Percentiles rank a stretch among this genome's conserved stretches.
phyloP scores from a whole-genome alignment of 2,797 vertebrate species.

The Saguinus oedipus region DNA sequence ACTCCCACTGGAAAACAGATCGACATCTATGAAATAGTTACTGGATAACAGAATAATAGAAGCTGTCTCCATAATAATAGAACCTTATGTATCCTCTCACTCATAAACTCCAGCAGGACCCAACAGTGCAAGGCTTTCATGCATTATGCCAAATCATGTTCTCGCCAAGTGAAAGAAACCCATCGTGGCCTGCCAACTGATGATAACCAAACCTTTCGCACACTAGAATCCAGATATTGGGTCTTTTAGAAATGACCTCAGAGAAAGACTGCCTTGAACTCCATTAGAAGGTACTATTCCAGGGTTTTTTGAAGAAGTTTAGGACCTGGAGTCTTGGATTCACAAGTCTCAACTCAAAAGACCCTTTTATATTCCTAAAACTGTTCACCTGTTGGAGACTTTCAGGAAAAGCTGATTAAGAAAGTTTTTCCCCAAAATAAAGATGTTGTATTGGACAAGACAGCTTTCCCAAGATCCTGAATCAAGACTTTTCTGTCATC shows the following conservation, averaged over 20 bases:
- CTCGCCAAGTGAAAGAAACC: not conserved
- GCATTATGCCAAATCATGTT: not conserved
- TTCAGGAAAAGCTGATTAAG: not conserved
- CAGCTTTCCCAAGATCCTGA: not conserved
- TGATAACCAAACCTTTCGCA: not conserved
- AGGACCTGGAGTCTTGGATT: not conserved
- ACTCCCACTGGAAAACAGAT: not conserved
- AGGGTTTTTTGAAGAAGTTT: not conserved
- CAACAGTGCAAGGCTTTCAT: not conserved
- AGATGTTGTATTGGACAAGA: not conserved
- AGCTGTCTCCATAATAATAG: not conserved
- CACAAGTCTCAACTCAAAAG: not conserved
- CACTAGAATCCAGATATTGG: not conserved
- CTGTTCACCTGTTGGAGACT: not conserved
- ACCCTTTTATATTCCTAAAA: too few species aligned
- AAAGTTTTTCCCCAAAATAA: not conserved
- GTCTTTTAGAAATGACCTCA: not conserved
- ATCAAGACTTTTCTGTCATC: not conserved
- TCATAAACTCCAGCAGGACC: not conserved
- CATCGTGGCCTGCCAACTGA: not conserved
- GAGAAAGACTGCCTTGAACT: not conserved
- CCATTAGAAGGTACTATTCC: not conserved
- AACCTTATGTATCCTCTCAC: not conserved
- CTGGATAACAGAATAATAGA: not conserved
- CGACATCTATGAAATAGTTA: not conserved